Evolutionary conservation across 2,113 vertebrate genomes (phyloP), one percentile per base, ranked within the genome.

Genomic region (Orthochromis indermauri): DNA sequence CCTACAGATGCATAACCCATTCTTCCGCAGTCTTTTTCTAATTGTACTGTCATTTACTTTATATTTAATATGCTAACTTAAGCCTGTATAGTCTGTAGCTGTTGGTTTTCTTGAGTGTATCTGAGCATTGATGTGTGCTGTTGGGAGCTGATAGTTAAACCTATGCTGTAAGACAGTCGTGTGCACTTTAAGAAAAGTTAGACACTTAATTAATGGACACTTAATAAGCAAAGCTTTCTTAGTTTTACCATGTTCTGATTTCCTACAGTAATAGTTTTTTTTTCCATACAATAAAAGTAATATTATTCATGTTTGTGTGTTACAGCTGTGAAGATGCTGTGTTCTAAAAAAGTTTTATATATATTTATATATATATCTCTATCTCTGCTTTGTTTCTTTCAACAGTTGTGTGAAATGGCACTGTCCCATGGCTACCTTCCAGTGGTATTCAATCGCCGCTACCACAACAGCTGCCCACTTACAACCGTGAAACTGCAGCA

Each of bases 401-500:
- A 45, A 26, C 89, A 97, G 97, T 90, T 97, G 63, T 97, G 97
- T 92, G 96, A 97, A 86, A 91, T 92, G 5, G 97, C 95, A 3
- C 91, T 97, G 59, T 91, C 84, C 79, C 95, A 96, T 19, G 97
- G 97, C 54, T 97, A 97, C 94, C 96, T 96, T 13, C 97, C 97
- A 0, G 97, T 96, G 21, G 92, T 98, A 80, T 98, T 98, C 92
- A 97, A 97, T 92, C 97, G 97, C 9, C 97, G 97, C 49, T 96
- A 97, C 81, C 97, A 98, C 91, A 98, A 98, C 5, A 91, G 95
- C 86, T 97, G 97, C 2, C 97, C 97, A 1, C 97, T 98, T 42
- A 96, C 94, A 94, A 98, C 97, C 11, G 80, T 96, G 45, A 96
- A 96, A 78, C 96, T 98, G 80, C 97, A 98, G 94, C 96, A 97